These are phyloP conservation scores for Pangasius larnaudii DNA, from an alignment of 2,797 vertebrate genomes.

Conservation along the genomic window DNA sequence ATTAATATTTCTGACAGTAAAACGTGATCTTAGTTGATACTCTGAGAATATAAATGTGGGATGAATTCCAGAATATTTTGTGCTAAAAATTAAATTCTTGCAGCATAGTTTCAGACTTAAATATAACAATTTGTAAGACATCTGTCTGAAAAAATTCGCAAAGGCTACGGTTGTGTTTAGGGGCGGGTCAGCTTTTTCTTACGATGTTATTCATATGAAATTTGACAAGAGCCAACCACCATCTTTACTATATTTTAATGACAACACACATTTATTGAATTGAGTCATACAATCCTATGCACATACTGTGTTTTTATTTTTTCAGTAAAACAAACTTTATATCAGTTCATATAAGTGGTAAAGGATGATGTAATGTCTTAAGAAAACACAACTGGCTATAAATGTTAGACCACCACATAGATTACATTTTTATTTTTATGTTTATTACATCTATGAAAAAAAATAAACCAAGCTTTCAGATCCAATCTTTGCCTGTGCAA, in stretches of 20 bases:
- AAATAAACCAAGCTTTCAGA: background rate
- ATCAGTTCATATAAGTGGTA: background rate
- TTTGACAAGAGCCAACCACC: background rate
- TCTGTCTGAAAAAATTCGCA: background rate
- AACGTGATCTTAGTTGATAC: background rate
- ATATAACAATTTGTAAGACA: background rate
- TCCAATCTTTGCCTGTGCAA: background rate
- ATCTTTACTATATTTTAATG: background rate
- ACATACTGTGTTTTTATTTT: background rate
- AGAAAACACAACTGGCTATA: background rate
- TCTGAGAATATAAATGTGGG: background rate
- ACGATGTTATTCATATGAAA: background rate
- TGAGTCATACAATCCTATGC: no score
- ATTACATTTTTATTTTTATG: background rate
- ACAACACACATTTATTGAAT: background rate
- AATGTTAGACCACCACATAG: background rate
- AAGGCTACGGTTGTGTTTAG: background rate
- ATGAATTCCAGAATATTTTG: background rate
- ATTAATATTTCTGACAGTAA: background rate
- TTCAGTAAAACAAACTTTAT: background rate
- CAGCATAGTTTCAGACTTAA: background rate
- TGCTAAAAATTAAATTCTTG: background rate
- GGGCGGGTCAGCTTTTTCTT: background rate
- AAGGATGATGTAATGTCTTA: background rate
- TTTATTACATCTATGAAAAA: constrained; percentile 15